Percentiles rank a stretch among this genome's conserved stretches.
These are phyloP conservation scores for Brachypteracias leptosomus DNA, from an alignment of 2,113 vertebrate genomes.

Conservation along the genomic window DNA sequence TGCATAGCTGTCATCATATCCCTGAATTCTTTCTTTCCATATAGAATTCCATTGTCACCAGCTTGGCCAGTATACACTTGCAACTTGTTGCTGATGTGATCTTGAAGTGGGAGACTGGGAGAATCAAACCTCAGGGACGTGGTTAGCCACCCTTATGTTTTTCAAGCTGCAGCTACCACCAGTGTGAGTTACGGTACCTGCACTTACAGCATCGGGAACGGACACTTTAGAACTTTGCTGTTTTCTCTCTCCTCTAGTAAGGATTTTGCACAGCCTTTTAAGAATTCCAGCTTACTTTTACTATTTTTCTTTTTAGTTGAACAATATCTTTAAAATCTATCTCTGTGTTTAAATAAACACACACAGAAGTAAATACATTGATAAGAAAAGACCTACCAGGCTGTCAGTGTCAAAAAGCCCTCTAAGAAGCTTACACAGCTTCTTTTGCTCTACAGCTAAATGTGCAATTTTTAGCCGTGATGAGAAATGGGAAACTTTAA, in stretches of 20 bases:
- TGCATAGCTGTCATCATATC: background rate
- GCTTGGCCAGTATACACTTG: background rate
- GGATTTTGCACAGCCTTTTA: background rate
- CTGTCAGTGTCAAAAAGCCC: background rate
- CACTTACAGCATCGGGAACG: background rate
- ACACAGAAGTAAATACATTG: background rate
- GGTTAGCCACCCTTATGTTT: background rate
- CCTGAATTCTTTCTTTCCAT: background rate
- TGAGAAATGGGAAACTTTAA: conserved; percentile 10
- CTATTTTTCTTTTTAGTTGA: background rate
- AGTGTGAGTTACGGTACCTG: background rate
- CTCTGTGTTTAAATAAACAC: conserved; percentile 1
- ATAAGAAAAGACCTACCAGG: background rate
- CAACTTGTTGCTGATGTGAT: background rate
- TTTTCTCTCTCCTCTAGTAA: background rate
- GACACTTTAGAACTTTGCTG: background rate
- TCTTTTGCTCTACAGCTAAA: conserved; percentile 13
- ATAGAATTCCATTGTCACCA: background rate
- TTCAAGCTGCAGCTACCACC: background rate
- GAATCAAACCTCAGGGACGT: background rate
- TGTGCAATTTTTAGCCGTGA: background rate
- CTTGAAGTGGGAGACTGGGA: background rate
- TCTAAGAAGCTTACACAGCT: background rate
- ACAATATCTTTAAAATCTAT: background rate
- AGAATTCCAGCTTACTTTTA: background rate